Evolutionary conservation across 2,888 invertebrate genomes (phyloP), one percentile per base, ranked within the genome.

Genomic region (Hypomecis atomaria): DNA sequence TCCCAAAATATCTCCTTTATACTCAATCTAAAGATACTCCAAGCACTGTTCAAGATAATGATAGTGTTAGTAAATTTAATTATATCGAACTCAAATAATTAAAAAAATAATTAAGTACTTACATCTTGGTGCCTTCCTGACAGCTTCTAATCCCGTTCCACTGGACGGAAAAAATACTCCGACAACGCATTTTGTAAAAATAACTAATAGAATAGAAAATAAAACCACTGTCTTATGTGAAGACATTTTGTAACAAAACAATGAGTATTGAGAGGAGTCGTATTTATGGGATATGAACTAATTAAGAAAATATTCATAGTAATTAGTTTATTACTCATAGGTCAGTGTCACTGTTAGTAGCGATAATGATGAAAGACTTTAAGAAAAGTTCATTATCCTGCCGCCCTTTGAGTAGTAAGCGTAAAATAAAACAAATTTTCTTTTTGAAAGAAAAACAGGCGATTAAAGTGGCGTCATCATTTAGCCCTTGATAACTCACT

Each of bases 71-170:
- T 2, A 23, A 23, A 23, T 23, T 23, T 23, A 23, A 23, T 3
- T 23, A 23, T 23, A 23, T 23, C 23, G 23, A 23, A 23, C 3
- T 23, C 23, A 23, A 3, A 23, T 23, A 23, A 23, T 11, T 34
- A 37, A 11, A 37, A 54, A 11, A 5, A 47, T 36, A 52, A 13
- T 34, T 23, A 37, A 8, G 9, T 75, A 86, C 90, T 88, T 79
- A 92, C 91, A 86, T 82, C 91, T 78, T 0, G 89, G 84, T 9
- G 91, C 85, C 73, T 92, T 92, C 44, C 79, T 86, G 1, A 92
- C 87, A 23, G 78, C 85, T 59, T 77, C 82, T 40, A 88, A 63
- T 0, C 86, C 87, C 1, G 80, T 83, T 11, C 83, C 83, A 4
- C 79, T 68, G 2, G 83, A 74, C 4, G 84, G 76, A 23, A 84